Percentiles rank a stretch among this genome's conserved stretches.
These are phyloP conservation scores for Theretra japonica DNA, from an alignment of 2,888 invertebrate genomes.

Conservation along the genomic window DNA sequence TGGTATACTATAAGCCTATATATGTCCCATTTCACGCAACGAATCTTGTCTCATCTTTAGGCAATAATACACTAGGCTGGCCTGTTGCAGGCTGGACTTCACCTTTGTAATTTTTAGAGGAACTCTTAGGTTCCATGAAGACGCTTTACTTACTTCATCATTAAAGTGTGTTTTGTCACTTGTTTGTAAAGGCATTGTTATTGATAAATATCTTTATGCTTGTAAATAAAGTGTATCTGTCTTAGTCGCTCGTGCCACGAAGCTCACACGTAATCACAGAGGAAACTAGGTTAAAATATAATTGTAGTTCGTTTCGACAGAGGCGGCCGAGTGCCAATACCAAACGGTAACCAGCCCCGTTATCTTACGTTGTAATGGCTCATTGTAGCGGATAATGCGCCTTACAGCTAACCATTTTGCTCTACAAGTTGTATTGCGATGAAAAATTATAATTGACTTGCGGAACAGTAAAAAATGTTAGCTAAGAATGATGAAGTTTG, in stretches of 20 bases:
- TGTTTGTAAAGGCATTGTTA: neutral
- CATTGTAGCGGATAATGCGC: slow-evolving; percentile 23
- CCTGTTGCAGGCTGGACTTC: no score
- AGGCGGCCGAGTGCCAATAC: slow-evolving; percentile 36
- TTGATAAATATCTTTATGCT: neutral
- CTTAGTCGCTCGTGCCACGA: slow-evolving; percentile 12
- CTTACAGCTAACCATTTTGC: slow-evolving; percentile 28
- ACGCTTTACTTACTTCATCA: no score
- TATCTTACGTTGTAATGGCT: slow-evolving; percentile 37
- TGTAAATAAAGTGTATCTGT: neutral
- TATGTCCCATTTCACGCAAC: no score
- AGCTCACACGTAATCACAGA: slow-evolving; percentile 57
- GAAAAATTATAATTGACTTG: slow-evolving; percentile 30
- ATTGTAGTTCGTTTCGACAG: slow-evolving; percentile 61
- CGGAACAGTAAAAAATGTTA: slow-evolving; percentile 20
- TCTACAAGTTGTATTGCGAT: slow-evolving; percentile 29
- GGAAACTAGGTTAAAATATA: slow-evolving; percentile 65
- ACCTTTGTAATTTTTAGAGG: no score
- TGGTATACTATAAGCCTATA: no score
- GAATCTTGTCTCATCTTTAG: no score
- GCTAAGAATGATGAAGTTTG: neutral
- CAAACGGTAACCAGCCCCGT: slow-evolving; percentile 63
- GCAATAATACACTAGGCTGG: no score
- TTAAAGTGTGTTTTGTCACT: no score
- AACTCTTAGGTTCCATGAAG: no score